Evolutionary conservation across 2,113 vertebrate species (phyloP).

Genomic region (Ivindomyrus marchei): DNA sequence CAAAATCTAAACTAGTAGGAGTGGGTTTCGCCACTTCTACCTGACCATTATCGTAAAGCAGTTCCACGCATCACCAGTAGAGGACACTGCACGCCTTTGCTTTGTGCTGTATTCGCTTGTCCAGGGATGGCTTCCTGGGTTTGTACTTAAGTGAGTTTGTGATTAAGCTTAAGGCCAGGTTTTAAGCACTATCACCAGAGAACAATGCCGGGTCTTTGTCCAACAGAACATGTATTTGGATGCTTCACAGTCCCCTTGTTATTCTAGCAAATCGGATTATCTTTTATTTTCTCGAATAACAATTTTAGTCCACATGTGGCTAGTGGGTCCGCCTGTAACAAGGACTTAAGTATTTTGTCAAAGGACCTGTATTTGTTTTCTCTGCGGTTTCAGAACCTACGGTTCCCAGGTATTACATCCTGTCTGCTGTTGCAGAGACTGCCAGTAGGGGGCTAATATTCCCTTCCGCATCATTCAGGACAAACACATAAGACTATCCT

Average conservation of each 20-base stretch:
- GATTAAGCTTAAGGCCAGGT: no score
- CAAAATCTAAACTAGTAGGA: not conserved
- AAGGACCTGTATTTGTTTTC: not conserved
- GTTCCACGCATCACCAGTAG: not conserved
- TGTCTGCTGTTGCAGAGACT: not conserved
- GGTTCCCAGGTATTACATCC: not conserved
- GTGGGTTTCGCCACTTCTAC: not conserved
- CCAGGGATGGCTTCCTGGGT: not conserved
- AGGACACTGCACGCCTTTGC: not conserved
- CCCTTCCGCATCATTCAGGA: not conserved
- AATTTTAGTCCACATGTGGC: not conserved
- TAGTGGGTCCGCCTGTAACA: not conserved
- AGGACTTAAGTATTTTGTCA: not conserved
- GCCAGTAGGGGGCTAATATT: not conserved
- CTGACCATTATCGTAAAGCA: not conserved
- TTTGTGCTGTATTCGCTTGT: not conserved
- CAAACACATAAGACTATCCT: not conserved
- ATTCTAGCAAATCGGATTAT: not conserved
- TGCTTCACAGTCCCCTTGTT: not conserved
- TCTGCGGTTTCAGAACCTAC: not conserved
- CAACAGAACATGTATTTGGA: not conserved
- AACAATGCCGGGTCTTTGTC: not conserved
- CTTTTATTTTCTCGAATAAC: not conserved
- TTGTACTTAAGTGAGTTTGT: not conserved
- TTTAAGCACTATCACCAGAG: not conserved